Evolutionary conservation across 1,140 invertebrate species (phyloP).

Genomic region (Scaptomyza hsui): DNA sequence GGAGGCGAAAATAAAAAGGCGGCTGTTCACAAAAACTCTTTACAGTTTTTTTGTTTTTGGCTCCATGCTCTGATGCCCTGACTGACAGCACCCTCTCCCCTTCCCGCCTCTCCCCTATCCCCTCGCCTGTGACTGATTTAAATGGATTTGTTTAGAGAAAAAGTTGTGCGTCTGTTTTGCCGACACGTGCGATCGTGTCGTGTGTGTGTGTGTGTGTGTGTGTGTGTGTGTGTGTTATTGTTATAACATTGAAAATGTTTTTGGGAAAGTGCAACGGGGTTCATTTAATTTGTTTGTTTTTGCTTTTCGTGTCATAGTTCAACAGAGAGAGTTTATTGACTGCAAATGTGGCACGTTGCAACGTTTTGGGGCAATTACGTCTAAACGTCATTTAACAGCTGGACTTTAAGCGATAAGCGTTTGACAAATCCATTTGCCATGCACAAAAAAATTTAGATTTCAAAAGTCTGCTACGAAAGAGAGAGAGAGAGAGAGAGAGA

Average conservation of each 20-base stretch:
- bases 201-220: neutral
- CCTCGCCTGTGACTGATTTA: constrained; percentile 18
- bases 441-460: neutral
- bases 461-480: neutral
- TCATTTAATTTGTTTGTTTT: constrained; percentile 74
- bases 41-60: constrained; percentile 20
- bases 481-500: neutral
- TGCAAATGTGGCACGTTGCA: constrained; percentile 42
- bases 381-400: constrained; percentile 44
- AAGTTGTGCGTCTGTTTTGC: constrained; percentile 35
- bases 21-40: constrained; percentile 36
- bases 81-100: constrained; percentile 37
- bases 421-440: constrained; percentile 12
- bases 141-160: constrained; percentile 64
- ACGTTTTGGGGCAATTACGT: constrained; percentile 9
- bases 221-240: constrained; percentile 17
- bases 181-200: constrained; percentile 1
- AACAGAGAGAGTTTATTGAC: constrained; percentile 65
- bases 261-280: constrained; percentile 23
- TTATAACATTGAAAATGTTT: constrained; percentile 32
- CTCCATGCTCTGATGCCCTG: constrained; percentile 12
- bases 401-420: constrained; percentile 18
- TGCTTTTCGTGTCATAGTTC: constrained; percentile 68
- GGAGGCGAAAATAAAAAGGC: constrained; percentile 14
- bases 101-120: too few relatives aligned